Base-by-base conservation (phyloP, 2,888 invertebrate genomes). In the Noctua comes region DNA sequence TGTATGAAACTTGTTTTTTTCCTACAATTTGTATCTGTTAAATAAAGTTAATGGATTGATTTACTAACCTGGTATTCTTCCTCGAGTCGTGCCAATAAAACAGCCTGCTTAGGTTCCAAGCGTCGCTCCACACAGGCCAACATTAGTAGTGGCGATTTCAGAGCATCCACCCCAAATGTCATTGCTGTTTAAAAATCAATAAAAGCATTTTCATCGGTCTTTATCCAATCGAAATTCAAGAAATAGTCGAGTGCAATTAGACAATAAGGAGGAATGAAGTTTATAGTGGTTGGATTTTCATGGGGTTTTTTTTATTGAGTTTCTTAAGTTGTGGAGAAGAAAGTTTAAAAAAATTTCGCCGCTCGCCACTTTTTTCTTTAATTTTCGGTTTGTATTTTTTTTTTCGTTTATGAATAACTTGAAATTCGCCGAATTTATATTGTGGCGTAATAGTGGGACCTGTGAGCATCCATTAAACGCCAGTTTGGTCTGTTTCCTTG, bases 71-170 rank as follows among this genome's bases (percentile, higher is more conserved):
- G 99, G 96, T 98, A 99, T 95, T 99, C 98, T 95, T 99, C 98
- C 95, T 99, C 99, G 51, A 99, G 97, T 73, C 99, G 97, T 0
- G 99, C 98, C 46, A 99, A 97, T 75, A 97, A 93, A 2, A 99
- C 99, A 16, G 99, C 99, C 91, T 98, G 97, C 88, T 98, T 98
- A 5, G 99, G 98, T 70, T 97, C 97, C 73, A 99, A 94, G 86
- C 97, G 97, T 88, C 98, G 97, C 91, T 99, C 99, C 43, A 98
- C 97, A 85, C 98, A 97, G 27, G 99, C 99, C 91, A 99, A 95
- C 85, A 99, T 98, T 80, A 99, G 96, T 75, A 99, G 97, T 21
- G 99, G 97, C 0, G 99, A 99, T 95, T 99, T 99, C 8, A 99
- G 94, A 7, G 98, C 98, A 90, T 99, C 99, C 0, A 98, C 98